phyloP scores from a whole-genome alignment of 2,888 invertebrate species.

The Polylopha cassiicola region DNA sequence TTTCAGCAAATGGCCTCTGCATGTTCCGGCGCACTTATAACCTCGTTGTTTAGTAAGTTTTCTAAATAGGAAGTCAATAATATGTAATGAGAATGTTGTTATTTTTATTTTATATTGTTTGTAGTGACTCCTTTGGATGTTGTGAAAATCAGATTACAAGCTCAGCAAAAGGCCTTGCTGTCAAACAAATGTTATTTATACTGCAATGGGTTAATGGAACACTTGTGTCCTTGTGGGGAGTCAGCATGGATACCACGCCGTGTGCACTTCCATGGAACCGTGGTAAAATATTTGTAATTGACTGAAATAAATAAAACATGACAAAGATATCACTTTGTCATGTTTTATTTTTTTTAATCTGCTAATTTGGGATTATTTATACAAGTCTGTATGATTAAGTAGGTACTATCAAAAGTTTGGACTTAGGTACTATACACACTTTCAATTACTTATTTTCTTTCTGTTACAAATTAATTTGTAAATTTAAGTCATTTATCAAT shows the following conservation, averaged over 20 bases:
- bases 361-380: too few relatives aligned
- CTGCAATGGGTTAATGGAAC: constrained; percentile 99
- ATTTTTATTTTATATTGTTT: constrained; percentile 34
- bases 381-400: too few relatives aligned
- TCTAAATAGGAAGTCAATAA: constrained; percentile 4
- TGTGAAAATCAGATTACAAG: constrained; percentile 98
- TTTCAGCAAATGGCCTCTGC: constrained; percentile 90
- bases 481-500: too few relatives aligned
- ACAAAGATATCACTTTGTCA: too few relatives aligned
- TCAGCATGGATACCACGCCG: constrained; percentile 80
- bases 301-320: too few relatives aligned
- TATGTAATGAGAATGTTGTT: too few relatives aligned
- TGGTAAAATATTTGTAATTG: constrained; percentile 76
- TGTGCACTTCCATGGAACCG: constrained; percentile 86
- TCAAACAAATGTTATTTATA: constrained; percentile 95
- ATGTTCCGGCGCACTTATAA: constrained; percentile 91
- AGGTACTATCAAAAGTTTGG: too few relatives aligned
- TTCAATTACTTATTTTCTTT: too few relatives aligned
- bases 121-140: constrained; percentile 99
- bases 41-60: constrained; percentile 89
- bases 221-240: constrained; percentile 89
- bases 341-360: too few relatives aligned
- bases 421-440: too few relatives aligned
- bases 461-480: too few relatives aligned
- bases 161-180: constrained; percentile 90